Conservation (phyloP, 2,797 vertebrate genomes). For the Hydrocynus forskahlii region DNA sequence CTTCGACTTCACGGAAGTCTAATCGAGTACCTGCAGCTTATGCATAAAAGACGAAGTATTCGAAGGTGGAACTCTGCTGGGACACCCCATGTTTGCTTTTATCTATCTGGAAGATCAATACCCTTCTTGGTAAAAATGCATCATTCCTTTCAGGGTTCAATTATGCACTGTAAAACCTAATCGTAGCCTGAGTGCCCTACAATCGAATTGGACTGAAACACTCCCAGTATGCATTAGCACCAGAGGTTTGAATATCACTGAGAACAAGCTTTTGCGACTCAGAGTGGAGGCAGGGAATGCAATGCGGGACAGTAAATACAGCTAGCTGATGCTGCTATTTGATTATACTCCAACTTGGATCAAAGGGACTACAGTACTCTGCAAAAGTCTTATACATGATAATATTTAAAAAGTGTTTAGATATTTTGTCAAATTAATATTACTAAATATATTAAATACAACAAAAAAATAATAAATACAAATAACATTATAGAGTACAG, state of each 20-base stretch:
- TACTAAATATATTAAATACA: too few species aligned
- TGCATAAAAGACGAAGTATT: conserved; percentile 31
- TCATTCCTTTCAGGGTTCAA: conserved; percentile 72
- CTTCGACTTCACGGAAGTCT: not conserved
- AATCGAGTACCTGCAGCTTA: not conserved
- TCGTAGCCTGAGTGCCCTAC: conserved; percentile 75
- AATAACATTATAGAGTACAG: too few species aligned
- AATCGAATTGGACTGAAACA: conserved; percentile 54
- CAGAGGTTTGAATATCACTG: conserved; percentile 25
- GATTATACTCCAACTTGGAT: not conserved
- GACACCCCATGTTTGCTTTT: conserved; percentile 75
- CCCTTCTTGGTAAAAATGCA: conserved; percentile 69
- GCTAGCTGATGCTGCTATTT: not conserved
- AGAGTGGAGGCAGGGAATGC: conserved; percentile 19
- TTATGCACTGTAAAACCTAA: conserved; percentile 75
- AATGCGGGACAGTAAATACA: conserved; percentile 8
- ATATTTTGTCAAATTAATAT: too few species aligned
- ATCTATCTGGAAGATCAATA: conserved; percentile 74
- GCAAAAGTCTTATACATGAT: too few species aligned
- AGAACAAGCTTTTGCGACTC: conserved; percentile 23
- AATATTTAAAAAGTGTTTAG: too few species aligned
- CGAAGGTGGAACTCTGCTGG: conserved; percentile 38
- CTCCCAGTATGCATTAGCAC: conserved; percentile 50
- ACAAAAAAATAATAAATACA: too few species aligned
- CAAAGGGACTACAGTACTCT: not conserved